Evolutionary conservation across 2,888 invertebrate genomes (phyloP), one percentile per base, ranked within the genome.

Genomic region (Mimas tiliae): DNA sequence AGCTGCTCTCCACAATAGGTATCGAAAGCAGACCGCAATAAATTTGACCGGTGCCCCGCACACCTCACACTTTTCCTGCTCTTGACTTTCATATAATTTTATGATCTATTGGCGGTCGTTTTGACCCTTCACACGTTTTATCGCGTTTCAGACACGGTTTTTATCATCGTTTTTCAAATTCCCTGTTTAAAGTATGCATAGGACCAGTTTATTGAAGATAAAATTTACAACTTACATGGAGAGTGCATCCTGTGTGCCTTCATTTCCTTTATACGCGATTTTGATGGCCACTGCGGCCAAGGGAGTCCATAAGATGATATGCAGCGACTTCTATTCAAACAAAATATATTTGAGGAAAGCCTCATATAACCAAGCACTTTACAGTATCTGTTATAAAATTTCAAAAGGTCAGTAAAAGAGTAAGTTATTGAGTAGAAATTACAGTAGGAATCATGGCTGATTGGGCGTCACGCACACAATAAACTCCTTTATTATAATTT

Each of bases 1-100:
- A 74, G 81, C 78, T 84, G 81, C 78, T 84, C 85, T 86, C 77
- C 82, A 92, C 91, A 92, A 93, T 90, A 88, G 88, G 89, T 89
- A 90, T 92, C 90, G 88, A 89, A 87, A 88, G 84, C 93, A 90
- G 90, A 85, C 91, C 88, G 88, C 87, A 84, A 93, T 93, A 93
- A 93, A 93, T 93, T 87, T 80, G 68, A 73, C 76, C 69, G 80
- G 80, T 75, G 85, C 83, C 86, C 85, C 84, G 85, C 85, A 90
- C 91, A 89, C 90, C 90, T 90, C 87, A 85, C 89, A 87, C 89
- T 88, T 88, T 85, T 87, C 85, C 90, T 88, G 88, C 88, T 87
- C 90, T 92, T 91, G 93, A 92, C 92, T 93, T 93, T 93, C 88
- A 93, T 92, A 90, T 93, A 92, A 93, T 91, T 92, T 92, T 90